Base-by-base conservation (phyloP, 1,140 invertebrate species). In the Drosophila tropicalis region DNA sequence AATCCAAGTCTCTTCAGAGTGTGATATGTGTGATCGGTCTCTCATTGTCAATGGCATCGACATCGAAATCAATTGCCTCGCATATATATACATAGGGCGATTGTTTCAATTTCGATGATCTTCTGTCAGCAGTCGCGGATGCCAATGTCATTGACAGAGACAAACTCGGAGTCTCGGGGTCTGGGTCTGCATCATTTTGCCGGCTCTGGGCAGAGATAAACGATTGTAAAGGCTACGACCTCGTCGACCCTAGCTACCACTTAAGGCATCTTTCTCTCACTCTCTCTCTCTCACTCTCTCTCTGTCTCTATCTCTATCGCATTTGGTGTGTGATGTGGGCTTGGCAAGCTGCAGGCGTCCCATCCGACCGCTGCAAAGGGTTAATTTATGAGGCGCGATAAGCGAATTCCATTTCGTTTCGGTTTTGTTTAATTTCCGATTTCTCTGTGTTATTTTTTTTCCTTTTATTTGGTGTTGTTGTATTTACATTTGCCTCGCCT, bases 321-420 rank as follows among this genome's bases (percentile, higher is more conserved):
- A 58, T 36, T 25, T n/a, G 70, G 29, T 47, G 62, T 66, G 47
- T 69, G 60, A 40, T 62, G 40, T 62, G 60, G 40, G 60, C 40
- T 41, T 62, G 60, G 60, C 39, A 36, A 55, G 57, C 62, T 58
- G 55, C 56, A 32, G 67, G 55, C 44, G 44, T 51, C 44, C 40
- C 12, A 65, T 51, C 67, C 76, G 79, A 70, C 75, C 72, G 83
- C 84, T 83, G 84, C 85, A 78, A 51, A 89, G 83, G 79, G 83
- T 87, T 89, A 87, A 87, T 87, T 87, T 87, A 87, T 89, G 83
- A 89, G 83, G 84, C 83, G 83, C 83, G 83, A 87, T 87, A 87
- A 87, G 83, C 83, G 84, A 87, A 87, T 87, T 87, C 83, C 83
- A 87, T 87, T 87, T 87, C 83, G 83, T 83, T 87, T 89, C 80